Conservation (phyloP, 2,888 invertebrate species). For the Nemotelus pantherinus region DNA sequence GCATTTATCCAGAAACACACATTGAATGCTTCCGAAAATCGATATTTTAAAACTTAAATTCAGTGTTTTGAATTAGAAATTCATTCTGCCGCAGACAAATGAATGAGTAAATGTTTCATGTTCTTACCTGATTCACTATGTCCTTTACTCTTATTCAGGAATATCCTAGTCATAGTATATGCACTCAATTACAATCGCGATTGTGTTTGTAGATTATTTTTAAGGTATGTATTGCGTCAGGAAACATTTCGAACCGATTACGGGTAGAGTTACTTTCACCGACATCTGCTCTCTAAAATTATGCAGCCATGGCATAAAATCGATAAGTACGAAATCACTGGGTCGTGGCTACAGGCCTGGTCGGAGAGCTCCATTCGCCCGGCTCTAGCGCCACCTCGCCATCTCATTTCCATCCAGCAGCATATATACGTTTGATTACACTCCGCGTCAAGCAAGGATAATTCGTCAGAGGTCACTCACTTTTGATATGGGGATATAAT, state of each 20-base stretch:
- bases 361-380: not conserved
- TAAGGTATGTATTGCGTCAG: too few relatives aligned
- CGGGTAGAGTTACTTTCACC: too few relatives aligned
- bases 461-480: constrained; percentile 42
- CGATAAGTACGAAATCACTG: constrained; percentile 31
- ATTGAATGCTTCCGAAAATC: constrained; percentile 30
- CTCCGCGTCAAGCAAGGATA: not conserved
- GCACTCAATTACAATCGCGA: too few relatives aligned
- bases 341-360: constrained; percentile 2
- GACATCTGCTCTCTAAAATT: not conserved
- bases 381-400: not conserved
- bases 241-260: not conserved
- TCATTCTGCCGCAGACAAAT: not conserved
- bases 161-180: too few relatives aligned
- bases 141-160: too few relatives aligned
- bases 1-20: constrained; percentile 13
- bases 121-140: too few relatives aligned
- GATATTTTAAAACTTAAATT: constrained; percentile 36
- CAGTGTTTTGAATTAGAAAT: constrained; percentile 12
- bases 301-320: constrained; percentile 20
- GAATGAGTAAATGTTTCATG: not conserved
- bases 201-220: too few relatives aligned
- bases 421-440: constrained; percentile 11
- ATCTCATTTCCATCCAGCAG: too few relatives aligned
- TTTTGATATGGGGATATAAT: constrained; percentile 6